phyloP scores from a whole-genome alignment of 2,797 vertebrate genomes.

The Gallinago stenura region DNA sequence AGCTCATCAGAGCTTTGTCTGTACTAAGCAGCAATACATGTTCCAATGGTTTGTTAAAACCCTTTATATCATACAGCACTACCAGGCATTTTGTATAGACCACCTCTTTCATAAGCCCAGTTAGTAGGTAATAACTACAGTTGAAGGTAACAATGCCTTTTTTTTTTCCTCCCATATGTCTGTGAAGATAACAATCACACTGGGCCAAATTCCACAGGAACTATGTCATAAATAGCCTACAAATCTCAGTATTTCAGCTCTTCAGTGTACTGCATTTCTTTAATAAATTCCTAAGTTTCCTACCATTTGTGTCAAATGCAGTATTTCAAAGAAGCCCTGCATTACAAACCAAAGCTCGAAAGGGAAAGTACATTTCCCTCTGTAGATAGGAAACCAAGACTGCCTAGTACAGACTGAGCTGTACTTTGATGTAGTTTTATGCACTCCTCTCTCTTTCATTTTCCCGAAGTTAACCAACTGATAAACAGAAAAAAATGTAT shows the following conservation, averaged over 20 bases:
- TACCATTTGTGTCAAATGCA: constrained; percentile 22
- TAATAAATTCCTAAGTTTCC: constrained; percentile 28
- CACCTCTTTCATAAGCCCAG: neutral
- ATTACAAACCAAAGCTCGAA: neutral
- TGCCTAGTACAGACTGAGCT: neutral
- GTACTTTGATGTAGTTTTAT: neutral
- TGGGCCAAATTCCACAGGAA: constrained; percentile 10
- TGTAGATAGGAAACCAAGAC: neutral
- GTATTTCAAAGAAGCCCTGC: neutral
- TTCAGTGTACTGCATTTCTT: neutral
- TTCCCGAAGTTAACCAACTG: constrained; percentile 23
- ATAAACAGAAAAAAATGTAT: constrained; percentile 45
- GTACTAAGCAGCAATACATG: neutral
- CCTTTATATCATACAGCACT: neutral
- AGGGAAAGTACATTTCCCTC: neutral
- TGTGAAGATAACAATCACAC: neutral
- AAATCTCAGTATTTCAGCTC: neutral
- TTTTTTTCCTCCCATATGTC: neutral
- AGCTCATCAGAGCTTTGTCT: neutral
- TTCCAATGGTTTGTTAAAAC: neutral
- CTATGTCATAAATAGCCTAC: neutral
- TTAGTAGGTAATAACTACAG: constrained; percentile 3
- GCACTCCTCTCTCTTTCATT: neutral
- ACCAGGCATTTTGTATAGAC: neutral
- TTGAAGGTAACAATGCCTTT: neutral